Evolutionary conservation across 2,888 invertebrate species (phyloP).

Genomic region (Notocelia uddmanniana): DNA sequence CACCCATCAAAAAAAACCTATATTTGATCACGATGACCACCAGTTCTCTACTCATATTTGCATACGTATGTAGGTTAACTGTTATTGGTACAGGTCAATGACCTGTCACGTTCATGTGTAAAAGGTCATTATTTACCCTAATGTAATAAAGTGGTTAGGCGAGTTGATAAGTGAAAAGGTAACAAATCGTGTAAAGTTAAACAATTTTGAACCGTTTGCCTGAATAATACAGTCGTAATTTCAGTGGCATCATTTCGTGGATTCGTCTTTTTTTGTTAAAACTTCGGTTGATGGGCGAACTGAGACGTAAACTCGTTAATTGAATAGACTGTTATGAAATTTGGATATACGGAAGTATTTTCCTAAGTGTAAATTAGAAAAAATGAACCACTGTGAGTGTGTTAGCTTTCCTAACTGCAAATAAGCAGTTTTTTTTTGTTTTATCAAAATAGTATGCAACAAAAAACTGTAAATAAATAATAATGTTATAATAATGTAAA

Average conservation of each 20-base stretch:
- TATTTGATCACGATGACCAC: constrained; percentile 27
- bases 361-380: neutral
- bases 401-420: no score
- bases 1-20: neutral
- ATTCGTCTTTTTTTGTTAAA: neutral
- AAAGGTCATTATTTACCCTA: constrained; percentile 21
- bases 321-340: neutral
- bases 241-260: neutral
- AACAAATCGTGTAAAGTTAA: neutral
- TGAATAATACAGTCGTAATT: neutral
- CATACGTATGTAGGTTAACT: constrained; percentile 27
- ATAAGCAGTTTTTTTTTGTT: no score
- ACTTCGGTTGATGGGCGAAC: neutral
- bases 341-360: neutral
- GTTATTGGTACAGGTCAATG: constrained; percentile 18
- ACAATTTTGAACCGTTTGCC: neutral
- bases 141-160: constrained; percentile 6
- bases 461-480: no score
- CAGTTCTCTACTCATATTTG: constrained; percentile 20
- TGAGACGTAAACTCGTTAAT: neutral
- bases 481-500: no score
- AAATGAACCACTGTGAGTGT: no score
- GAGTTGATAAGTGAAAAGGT: neutral
- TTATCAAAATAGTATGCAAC: no score
- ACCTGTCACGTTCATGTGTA: constrained; percentile 21